Percentiles rank a stretch among this genome's conserved stretches.
phyloP scores from a whole-genome alignment of 2,888 invertebrate genomes.

The Myopa tessellatipennis region DNA sequence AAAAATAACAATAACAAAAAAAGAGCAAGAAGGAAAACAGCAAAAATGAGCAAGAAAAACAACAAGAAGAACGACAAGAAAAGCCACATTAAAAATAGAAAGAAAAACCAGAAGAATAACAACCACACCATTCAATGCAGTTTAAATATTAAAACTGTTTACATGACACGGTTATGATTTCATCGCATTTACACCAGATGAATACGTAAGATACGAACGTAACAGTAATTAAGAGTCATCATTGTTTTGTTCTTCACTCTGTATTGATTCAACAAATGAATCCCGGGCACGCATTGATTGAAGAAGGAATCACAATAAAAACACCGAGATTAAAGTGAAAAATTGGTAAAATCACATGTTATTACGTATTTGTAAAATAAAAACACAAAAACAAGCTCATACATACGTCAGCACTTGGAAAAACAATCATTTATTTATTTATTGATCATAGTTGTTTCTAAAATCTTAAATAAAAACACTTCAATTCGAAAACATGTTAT shows the following conservation, averaged over 20 bases:
- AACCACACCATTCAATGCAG: too few relatives aligned
- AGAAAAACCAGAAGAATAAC: too few relatives aligned
- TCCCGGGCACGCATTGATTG: background rate
- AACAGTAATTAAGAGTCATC: background rate
- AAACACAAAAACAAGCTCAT: background rate
- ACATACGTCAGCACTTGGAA: background rate
- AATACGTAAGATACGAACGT: too few relatives aligned
- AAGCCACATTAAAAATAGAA: too few relatives aligned
- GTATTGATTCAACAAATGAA: background rate
- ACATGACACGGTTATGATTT: too few relatives aligned
- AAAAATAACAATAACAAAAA: background rate
- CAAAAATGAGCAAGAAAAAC: background rate
- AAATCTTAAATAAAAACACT: conserved; percentile 19
- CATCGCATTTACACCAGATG: too few relatives aligned
- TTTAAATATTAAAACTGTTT: too few relatives aligned
- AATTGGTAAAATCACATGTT: background rate
- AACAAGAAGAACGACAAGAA: background rate
- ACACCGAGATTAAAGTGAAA: too few relatives aligned
- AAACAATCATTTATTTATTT: background rate
- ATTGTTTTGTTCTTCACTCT: background rate
- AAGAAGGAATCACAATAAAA: too few relatives aligned
- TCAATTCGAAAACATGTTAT: conserved; percentile 16
- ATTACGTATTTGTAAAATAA: background rate
- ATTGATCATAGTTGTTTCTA: background rate
- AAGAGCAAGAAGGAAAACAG: background rate